These are phyloP conservation scores for Drosophila bunnanda DNA, from an alignment of 2,888 invertebrate species.

Conservation along the genomic window DNA sequence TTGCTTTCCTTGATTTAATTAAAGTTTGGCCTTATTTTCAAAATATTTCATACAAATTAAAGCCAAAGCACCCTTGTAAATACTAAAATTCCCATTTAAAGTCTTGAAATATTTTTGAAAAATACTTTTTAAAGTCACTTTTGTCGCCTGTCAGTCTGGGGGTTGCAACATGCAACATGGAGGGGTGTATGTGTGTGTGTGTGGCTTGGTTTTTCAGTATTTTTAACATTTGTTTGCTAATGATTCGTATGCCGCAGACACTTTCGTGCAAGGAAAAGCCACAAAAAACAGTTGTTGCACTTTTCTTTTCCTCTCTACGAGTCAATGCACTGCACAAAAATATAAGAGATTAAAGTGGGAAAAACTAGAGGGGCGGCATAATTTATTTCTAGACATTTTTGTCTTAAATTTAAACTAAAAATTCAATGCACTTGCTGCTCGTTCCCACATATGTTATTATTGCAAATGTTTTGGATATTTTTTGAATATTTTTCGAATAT, in stretches of 20 bases:
- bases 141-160: constrained; percentile 26
- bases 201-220: constrained; percentile 28
- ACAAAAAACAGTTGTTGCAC: constrained; percentile 28
- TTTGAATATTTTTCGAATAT: constrained; percentile 4
- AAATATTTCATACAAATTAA: neutral
- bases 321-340: constrained; percentile 68
- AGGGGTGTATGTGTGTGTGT: neutral
- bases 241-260: constrained; percentile 50
- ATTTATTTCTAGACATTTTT: constrained; percentile 71
- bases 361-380: neutral
- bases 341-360: neutral
- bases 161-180: constrained; percentile 6
- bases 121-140: neutral
- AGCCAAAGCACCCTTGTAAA: neutral
- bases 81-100: too few relatives aligned
- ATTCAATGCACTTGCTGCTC: constrained; percentile 59
- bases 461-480: constrained; percentile 3
- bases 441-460: constrained; percentile 12
- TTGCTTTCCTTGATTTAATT: too few relatives aligned
- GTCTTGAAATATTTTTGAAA: neutral
- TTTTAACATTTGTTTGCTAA: constrained; percentile 54
- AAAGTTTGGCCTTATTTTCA: neutral
- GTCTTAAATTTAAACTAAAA: constrained; percentile 66
- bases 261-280: constrained; percentile 23
- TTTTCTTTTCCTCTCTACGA: constrained; percentile 30